Conservation (phyloP, 1,140 invertebrate species). For the Himalopsyche phryganea region DNA sequence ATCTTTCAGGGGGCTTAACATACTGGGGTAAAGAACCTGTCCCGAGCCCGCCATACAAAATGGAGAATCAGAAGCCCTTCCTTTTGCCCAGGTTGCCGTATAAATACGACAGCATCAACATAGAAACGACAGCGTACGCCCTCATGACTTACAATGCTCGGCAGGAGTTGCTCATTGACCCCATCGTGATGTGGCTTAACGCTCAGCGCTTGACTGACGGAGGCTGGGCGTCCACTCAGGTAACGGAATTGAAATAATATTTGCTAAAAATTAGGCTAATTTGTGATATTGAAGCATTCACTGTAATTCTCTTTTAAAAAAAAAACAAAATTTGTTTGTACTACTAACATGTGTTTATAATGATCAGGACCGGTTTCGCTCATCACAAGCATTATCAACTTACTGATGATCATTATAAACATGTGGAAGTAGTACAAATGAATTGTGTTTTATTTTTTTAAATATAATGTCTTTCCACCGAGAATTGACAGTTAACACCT, state of each 20-base stretch:
- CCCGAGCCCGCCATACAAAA: conserved; percentile 74
- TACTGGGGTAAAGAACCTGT: conserved; percentile 82
- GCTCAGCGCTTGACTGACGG: conserved; percentile 86
- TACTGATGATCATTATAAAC: no score
- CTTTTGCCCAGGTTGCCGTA: conserved; percentile 81
- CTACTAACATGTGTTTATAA: neutral
- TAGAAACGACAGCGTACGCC: conserved; percentile 90
- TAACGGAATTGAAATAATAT: conserved; percentile 35
- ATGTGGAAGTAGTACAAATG: no score
- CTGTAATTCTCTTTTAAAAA: neutral
- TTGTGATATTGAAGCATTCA: neutral
- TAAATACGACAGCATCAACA: conserved; percentile 85
- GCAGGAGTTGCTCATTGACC: conserved; percentile 74
- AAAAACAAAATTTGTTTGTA: no score
- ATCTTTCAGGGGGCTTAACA: conserved; percentile 62
- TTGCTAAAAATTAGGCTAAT: neutral
- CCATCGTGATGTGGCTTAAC: conserved; percentile 92
- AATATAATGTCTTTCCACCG: no score
- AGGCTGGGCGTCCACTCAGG: conserved; percentile 92
- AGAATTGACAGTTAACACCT: no score
- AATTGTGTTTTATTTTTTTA: no score
- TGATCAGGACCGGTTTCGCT: no score
- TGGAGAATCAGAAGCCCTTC: conserved; percentile 89
- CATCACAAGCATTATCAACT: no score
- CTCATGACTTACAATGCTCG: conserved; percentile 83